Evolutionary conservation across 2,113 vertebrate genomes (phyloP).

Genomic region (Myotis lucifugus): DNA sequence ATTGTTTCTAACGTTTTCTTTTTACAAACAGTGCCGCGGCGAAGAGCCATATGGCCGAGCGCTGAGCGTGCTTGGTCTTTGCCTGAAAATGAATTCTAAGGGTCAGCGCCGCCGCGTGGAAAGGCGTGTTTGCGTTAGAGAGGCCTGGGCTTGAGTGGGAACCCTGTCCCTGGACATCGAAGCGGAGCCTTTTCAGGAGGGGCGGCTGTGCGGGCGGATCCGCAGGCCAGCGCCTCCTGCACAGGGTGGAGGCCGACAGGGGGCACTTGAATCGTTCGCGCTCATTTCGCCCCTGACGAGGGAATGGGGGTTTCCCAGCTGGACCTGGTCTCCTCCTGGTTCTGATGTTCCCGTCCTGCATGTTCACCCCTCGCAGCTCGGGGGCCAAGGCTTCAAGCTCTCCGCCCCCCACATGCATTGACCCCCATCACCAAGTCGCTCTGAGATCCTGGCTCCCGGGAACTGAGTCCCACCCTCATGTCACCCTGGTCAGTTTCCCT

Average conservation of each 20-base stretch:
- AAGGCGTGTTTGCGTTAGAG: neutral
- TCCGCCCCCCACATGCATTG: too few species aligned
- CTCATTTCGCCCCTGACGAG: neutral
- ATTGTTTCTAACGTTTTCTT: neutral
- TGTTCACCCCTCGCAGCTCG: fast-evolving
- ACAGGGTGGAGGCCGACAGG: neutral
- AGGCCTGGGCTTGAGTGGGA: neutral
- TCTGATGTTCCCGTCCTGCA: fast-evolving
- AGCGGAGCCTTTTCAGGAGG: neutral
- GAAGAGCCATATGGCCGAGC: neutral
- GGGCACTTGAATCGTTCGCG: fast-evolving
- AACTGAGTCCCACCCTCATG: neutral
- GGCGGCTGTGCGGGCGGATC: fast-evolving
- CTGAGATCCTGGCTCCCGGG: neutral
- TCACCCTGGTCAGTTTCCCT: neutral
- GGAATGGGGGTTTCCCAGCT: neutral
- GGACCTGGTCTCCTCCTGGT: neutral
- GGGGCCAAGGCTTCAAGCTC: neutral
- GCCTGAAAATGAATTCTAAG: neutral
- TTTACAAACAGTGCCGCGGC: neutral
- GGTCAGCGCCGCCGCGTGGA: neutral
- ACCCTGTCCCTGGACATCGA: neutral
- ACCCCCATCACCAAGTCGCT: too few species aligned
- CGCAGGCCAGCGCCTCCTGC: neutral
- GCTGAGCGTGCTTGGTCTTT: neutral